Percentiles rank a stretch among this genome's conserved stretches.
Conservation (phyloP, 2,888 invertebrate species). For the Macrophya annulata region DNA sequence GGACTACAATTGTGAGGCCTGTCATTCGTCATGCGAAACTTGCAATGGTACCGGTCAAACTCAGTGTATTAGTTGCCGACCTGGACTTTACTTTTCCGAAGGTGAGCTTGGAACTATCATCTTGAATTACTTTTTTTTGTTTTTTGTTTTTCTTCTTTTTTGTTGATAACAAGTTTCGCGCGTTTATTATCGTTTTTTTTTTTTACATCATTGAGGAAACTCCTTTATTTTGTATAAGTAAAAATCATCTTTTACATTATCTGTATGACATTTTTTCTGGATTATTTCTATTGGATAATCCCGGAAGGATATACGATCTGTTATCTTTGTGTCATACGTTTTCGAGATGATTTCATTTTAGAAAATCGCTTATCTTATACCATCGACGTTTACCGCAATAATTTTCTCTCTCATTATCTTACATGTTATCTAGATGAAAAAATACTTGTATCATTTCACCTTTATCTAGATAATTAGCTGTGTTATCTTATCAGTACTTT, state of each 20-base stretch:
- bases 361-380: neutral
- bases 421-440: neutral
- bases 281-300: neutral
- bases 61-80: constrained; percentile 91
- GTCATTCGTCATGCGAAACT: constrained; percentile 90
- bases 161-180: neutral
- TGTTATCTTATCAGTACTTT: neutral
- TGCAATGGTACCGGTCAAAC: constrained; percentile 89
- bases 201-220: neutral
- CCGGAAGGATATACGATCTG: neutral
- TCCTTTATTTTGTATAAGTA: constrained; percentile 84
- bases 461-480: neutral
- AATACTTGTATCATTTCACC: neutral
- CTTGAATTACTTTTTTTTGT: neutral
- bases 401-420: neutral
- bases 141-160: neutral
- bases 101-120: constrained; percentile 81
- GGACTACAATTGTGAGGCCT: constrained; percentile 91
- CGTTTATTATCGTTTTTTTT: neutral
- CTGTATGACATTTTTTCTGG: neutral
- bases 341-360: neutral
- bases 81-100: constrained; percentile 86
- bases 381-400: neutral
- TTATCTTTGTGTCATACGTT: neutral
- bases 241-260: constrained; percentile 67